Conservation (phyloP, 2,113 vertebrate genomes). For the Argyrosomus japonicus region DNA sequence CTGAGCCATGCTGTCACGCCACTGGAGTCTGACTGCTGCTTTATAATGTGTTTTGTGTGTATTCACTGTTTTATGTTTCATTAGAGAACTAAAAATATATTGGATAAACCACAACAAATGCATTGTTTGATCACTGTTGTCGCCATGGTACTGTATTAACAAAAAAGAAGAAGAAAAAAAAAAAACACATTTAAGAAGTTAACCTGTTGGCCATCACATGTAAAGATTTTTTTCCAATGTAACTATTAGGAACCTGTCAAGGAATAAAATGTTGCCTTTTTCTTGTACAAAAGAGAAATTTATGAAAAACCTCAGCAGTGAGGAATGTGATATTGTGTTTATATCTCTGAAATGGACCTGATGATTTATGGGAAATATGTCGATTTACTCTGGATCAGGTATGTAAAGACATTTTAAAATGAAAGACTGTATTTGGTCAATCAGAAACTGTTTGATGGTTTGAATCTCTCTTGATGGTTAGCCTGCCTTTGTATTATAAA, state of each 20-base stretch:
- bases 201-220: constrained; percentile 90
- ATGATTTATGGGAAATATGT: constrained; percentile 95
- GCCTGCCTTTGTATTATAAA: constrained; percentile 93
- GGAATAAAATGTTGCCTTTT: constrained; percentile 95
- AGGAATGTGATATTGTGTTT: constrained; percentile 97
- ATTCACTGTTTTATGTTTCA: constrained; percentile 87
- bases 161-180: constrained; percentile 39
- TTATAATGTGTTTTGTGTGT: constrained; percentile 89
- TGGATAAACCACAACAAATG: constrained; percentile 82
- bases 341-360: constrained; percentile 96
- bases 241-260: constrained; percentile 94
- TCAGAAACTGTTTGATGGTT: constrained; percentile 89
- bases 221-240: constrained; percentile 90
- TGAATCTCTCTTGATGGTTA: constrained; percentile 89
- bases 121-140: constrained; percentile 94
- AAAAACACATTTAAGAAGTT: constrained; percentile 60
- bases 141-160: constrained; percentile 94
- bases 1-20: constrained; percentile 95
- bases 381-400: constrained; percentile 98
- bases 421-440: constrained; percentile 89
- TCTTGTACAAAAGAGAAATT: constrained; percentile 99
- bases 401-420: constrained; percentile 95
- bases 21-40: constrained; percentile 92
- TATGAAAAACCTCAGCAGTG: constrained; percentile 94
- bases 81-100: constrained; percentile 83